phyloP scores from a whole-genome alignment of 2,113 vertebrate species.

The Tursiops truncatus region DNA sequence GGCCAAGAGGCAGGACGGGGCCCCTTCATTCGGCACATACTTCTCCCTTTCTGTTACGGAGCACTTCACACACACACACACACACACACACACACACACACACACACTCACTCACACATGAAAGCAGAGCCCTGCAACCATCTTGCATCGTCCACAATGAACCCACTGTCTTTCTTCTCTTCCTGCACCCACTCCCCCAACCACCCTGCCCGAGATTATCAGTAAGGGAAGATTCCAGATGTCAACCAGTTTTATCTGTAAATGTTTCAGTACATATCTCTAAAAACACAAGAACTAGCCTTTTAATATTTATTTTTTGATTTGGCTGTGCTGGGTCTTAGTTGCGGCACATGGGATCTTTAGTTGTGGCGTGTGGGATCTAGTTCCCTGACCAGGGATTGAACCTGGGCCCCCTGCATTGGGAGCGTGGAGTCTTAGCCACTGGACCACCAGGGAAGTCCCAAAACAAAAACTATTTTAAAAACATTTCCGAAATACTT shows the following conservation, averaged over 20 bases:
- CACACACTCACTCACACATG: background rate
- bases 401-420: too few species aligned
- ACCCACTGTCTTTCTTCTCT: background rate
- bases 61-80: fast-evolving
- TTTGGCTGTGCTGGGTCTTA: too few species aligned
- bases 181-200: too few species aligned
- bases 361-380: too few species aligned
- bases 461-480: background rate
- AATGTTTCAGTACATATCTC: background rate
- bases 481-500: background rate
- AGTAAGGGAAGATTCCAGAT: background rate
- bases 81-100: too few species aligned
- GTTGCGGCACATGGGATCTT: too few species aligned
- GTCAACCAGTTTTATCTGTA: background rate
- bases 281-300: background rate
- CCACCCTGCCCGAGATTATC: fast-evolving
- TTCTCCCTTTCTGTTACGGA: background rate
- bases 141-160: background rate
- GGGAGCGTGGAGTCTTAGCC: too few species aligned
- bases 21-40: background rate
- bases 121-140: background rate
- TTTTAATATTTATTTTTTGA: too few species aligned
- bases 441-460: too few species aligned
- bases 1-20: background rate
- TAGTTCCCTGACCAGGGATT: too few species aligned